Conservation (phyloP, 2,888 invertebrate species). For the Leptopterna dolabrata region DNA sequence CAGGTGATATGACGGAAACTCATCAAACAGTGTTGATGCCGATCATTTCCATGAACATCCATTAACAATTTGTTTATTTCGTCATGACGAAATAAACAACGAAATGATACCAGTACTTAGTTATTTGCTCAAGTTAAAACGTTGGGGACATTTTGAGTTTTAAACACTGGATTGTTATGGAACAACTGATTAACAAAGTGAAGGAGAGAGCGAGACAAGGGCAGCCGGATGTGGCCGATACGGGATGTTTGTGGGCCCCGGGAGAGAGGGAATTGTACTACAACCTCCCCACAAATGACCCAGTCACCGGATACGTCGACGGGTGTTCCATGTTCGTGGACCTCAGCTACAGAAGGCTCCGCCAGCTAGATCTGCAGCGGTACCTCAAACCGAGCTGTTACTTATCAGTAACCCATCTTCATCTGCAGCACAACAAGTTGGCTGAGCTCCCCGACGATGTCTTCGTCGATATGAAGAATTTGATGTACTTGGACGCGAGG, state of each 20-base stretch:
- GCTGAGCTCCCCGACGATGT: slow-evolving; percentile 27
- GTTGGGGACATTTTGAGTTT: too few relatives aligned
- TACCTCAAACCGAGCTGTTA: not conserved
- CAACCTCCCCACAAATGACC: slow-evolving; percentile 36
- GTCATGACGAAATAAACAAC: too few relatives aligned
- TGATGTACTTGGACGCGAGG: slow-evolving; percentile 48
- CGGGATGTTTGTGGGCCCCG: not conserved
- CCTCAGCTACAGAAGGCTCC: slow-evolving; percentile 24
- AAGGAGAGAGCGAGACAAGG: not conserved
- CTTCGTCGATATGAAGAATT: slow-evolving; percentile 35
- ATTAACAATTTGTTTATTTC: too few relatives aligned
- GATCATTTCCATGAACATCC: too few relatives aligned
- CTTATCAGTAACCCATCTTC: slow-evolving; percentile 25
- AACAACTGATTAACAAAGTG: not conserved
- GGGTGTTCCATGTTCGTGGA: slow-evolving; percentile 32
- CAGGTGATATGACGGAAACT: too few relatives aligned
- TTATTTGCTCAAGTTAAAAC: too few relatives aligned
- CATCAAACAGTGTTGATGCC: too few relatives aligned
- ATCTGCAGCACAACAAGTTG: slow-evolving; percentile 45
- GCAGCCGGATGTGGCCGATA: not conserved
- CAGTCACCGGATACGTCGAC: slow-evolving; percentile 35
- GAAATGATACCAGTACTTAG: too few relatives aligned
- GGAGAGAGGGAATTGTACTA: slow-evolving; percentile 45
- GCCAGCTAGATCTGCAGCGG: not conserved
- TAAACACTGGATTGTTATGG: too few relatives aligned